phyloP scores from a whole-genome alignment of 2,113 vertebrate genomes.

The Zootoca vivipara region DNA sequence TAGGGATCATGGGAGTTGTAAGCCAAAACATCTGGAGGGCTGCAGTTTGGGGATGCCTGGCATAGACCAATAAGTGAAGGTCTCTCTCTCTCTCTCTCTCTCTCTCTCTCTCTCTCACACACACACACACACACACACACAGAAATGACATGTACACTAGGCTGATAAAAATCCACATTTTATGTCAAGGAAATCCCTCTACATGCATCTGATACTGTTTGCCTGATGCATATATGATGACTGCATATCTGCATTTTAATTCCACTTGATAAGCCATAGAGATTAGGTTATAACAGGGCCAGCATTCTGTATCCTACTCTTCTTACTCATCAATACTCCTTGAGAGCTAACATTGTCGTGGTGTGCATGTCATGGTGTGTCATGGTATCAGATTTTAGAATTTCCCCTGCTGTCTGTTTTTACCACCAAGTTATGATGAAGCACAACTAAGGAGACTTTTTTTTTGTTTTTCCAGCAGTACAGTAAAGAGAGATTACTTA shows the following conservation, averaged over 20 bases:
- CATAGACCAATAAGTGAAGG: not conserved
- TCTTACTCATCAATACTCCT: not conserved
- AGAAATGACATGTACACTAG: not conserved
- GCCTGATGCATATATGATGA: not conserved
- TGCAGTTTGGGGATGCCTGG: too few relatives aligned
- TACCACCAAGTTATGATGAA: not conserved
- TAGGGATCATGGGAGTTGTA: too few relatives aligned
- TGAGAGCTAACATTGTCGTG: not conserved
- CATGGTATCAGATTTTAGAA: not conserved
- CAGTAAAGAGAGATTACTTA: not conserved
- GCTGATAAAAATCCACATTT: not conserved
- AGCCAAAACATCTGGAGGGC: too few relatives aligned
- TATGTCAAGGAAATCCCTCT: not conserved
- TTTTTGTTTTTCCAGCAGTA: not conserved
- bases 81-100: too few relatives aligned
- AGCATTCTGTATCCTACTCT: not conserved
- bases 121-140: not conserved
- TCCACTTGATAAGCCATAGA: not conserved
- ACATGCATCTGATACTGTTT: not conserved
- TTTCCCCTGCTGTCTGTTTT: not conserved
- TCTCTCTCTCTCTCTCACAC: too few relatives aligned
- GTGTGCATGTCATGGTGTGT: not conserved
- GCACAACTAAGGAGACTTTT: not conserved
- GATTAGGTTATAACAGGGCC: not conserved
- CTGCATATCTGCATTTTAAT: not conserved